A percentile compares a stretch with the other conserved stretches of the same genome.
Evolutionary conservation across 2,888 invertebrate genomes (phyloP).

Genomic region (Amphipoea lucens): DNA sequence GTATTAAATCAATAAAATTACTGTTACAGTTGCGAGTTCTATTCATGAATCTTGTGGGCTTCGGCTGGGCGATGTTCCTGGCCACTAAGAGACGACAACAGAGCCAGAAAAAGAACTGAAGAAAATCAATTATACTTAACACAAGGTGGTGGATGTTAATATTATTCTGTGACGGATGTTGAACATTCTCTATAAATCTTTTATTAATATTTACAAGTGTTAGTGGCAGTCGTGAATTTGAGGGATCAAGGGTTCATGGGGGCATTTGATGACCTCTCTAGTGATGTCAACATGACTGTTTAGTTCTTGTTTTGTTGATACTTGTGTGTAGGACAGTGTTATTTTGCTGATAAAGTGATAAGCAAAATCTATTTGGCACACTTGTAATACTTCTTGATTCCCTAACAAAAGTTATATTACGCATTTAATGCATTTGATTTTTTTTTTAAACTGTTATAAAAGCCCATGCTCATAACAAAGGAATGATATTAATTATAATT

Average conservation of each 20-base stretch:
- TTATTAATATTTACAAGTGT: slow-evolving; percentile 49
- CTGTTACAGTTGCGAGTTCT: slow-evolving; percentile 93
- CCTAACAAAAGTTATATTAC: background rate
- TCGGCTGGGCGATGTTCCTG: slow-evolving; percentile 94
- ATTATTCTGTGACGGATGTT: slow-evolving; percentile 64
- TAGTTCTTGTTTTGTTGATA: background rate
- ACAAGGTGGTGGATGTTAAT: slow-evolving; percentile 67
- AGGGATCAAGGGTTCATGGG: slow-evolving; percentile 36
- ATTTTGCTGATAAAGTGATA: slow-evolving; percentile 54
- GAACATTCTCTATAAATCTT: slow-evolving; percentile 37
- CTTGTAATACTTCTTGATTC: background rate
- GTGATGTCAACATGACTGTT: slow-evolving; percentile 30
- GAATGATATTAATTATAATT: background rate
- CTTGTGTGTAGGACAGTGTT: slow-evolving; percentile 14
- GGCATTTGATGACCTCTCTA: slow-evolving; percentile 40
- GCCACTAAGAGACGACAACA: slow-evolving; percentile 92
- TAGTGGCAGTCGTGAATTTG: slow-evolving; percentile 4
- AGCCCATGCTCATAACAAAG: background rate
- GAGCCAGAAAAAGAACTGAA: slow-evolving; percentile 79
- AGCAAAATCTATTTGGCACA: slow-evolving; percentile 22
- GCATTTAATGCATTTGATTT: slow-evolving; percentile 6
- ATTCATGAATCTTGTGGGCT: slow-evolving; percentile 93
- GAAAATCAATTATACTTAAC: slow-evolving; percentile 30
- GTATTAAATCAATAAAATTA: background rate
- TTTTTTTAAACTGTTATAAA: background rate